Evolutionary conservation across 2,888 invertebrate species (phyloP).

Genomic region (Tetragnatha montana): DNA sequence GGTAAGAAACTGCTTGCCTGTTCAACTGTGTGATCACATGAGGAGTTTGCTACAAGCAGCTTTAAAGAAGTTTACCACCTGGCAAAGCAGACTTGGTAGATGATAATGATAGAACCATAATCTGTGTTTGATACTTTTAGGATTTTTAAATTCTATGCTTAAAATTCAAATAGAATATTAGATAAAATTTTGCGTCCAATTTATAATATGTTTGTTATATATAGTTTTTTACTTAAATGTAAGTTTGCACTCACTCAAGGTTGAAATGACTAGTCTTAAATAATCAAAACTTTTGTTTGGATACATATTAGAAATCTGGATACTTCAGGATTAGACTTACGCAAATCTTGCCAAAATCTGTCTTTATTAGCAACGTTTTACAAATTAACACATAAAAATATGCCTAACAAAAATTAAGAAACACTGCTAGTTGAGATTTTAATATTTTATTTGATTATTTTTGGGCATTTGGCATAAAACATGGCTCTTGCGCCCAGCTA

Average conservation of each 20-base stretch:
- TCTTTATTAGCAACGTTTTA: too few relatives aligned
- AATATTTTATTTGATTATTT: too few relatives aligned
- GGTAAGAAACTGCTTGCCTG: slow-evolving; percentile 74
- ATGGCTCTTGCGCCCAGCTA: too few relatives aligned
- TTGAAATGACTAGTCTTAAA: neutral
- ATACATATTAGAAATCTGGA: neutral
- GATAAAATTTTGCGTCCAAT: neutral
- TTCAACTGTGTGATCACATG: slow-evolving; percentile 81
- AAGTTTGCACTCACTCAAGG: too few relatives aligned
- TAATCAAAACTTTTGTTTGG: neutral
- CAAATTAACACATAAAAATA: too few relatives aligned
- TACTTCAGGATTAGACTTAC: too few relatives aligned
- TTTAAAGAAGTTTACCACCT: slow-evolving; percentile 88
- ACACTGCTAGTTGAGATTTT: too few relatives aligned
- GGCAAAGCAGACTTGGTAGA: slow-evolving; percentile 80
- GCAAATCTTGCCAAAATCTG: too few relatives aligned
- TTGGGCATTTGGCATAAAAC: too few relatives aligned
- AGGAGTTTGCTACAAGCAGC: slow-evolving; percentile 91
- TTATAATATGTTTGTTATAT: neutral
- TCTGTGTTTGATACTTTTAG: neutral
- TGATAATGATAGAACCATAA: slow-evolving; percentile 44
- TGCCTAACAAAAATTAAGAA: too few relatives aligned
- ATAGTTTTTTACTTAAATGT: neutral
- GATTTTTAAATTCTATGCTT: neutral
- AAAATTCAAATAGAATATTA: neutral